These are phyloP conservation scores for Sebastes kiyomatsui DNA, from an alignment of 2,797 vertebrate species.

Conservation along the genomic window DNA sequence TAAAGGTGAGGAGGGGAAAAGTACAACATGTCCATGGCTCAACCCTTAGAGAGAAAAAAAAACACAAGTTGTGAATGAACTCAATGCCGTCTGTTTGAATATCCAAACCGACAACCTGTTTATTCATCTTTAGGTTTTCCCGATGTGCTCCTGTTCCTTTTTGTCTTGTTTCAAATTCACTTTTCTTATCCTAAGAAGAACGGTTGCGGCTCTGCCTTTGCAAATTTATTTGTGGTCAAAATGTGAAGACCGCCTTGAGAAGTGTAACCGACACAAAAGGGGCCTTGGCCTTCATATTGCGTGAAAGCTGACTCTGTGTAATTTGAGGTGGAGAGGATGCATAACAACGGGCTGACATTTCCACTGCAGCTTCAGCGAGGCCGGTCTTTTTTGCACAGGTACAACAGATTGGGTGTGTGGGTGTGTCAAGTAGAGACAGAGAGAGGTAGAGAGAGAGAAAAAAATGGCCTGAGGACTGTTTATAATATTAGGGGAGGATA, in stretches of 20 bases:
- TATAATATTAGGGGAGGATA: constrained; percentile 60
- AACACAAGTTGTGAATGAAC: background rate
- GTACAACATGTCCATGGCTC: background rate
- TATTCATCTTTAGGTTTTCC: background rate
- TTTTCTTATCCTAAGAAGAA: background rate
- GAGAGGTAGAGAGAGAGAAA: constrained; percentile 17
- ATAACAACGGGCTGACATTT: constrained; percentile 42
- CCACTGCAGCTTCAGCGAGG: constrained; percentile 16
- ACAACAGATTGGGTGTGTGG: constrained; percentile 45
- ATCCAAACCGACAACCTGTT: background rate
- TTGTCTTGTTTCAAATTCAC: background rate
- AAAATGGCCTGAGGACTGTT: constrained; percentile 45
- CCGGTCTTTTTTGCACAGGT: constrained; percentile 13
- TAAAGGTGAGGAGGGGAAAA: background rate
- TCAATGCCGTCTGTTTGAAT: background rate
- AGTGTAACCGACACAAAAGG: constrained; percentile 38
- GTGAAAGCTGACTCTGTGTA: constrained; percentile 62
- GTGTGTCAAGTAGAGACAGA: constrained; percentile 52
- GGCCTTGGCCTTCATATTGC: constrained; percentile 30
- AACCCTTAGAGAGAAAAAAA: background rate
- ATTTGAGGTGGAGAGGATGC: constrained; percentile 53
- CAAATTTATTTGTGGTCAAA: background rate
- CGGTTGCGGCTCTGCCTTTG: background rate
- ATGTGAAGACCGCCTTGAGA: background rate
- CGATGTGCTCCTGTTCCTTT: background rate